Percentiles rank a stretch among this genome's conserved stretches.
Evolutionary conservation across 2,113 vertebrate genomes (phyloP).

Genomic region (Myiozetetes cayanensis): DNA sequence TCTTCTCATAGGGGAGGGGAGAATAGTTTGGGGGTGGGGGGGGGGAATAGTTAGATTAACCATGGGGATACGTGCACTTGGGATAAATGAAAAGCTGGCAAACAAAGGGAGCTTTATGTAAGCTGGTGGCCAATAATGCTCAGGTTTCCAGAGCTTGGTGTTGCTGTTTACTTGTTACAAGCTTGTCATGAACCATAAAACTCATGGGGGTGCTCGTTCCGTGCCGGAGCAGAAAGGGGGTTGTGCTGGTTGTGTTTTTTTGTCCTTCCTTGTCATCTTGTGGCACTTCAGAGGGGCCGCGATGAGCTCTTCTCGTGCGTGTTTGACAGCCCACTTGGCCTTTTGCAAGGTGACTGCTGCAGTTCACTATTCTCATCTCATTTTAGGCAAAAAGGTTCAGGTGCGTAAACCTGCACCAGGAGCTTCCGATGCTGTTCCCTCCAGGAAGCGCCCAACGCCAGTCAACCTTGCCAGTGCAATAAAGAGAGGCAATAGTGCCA

Average conservation of each 20-base stretch:
- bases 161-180: background rate
- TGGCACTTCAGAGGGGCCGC: fast-evolving
- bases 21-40: no score
- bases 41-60: background rate
- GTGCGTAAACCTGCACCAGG: slow-evolving; percentile 88
- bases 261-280: background rate
- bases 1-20: background rate
- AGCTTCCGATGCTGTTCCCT: slow-evolving; percentile 83
- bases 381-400: slow-evolving; percentile 90
- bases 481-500: slow-evolving; percentile 75
- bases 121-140: background rate
- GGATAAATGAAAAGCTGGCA: background rate
- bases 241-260: background rate
- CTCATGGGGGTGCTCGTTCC: background rate
- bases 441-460: slow-evolving; percentile 86
- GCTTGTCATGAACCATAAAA: background rate
- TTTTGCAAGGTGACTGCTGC: background rate
- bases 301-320: fast-evolving
- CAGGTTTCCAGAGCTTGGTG: slow-evolving; percentile 15
- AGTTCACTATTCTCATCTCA: background rate
- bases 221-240: background rate
- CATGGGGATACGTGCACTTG: background rate
- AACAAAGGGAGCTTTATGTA: background rate
- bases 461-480: slow-evolving; percentile 88
- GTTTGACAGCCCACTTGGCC: background rate